A percentile compares a stretch with the other conserved stretches of the same genome.
phyloP scores from a whole-genome alignment of 2,888 invertebrate genomes.

The Orthosia incerta region DNA sequence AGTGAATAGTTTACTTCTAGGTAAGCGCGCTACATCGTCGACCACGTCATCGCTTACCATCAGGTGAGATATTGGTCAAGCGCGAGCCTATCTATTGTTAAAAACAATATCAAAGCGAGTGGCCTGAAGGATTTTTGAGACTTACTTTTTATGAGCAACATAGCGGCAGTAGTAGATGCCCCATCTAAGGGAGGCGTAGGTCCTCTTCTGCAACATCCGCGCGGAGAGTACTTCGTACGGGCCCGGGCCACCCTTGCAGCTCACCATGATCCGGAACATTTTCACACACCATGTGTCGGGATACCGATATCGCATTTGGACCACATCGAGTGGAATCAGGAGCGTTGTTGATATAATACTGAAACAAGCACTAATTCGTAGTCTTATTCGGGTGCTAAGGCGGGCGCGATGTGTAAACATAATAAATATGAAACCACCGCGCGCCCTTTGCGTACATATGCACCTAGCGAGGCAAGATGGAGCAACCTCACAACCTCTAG shows the following conservation, averaged over 20 bases:
- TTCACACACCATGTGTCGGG: slow-evolving; percentile 56
- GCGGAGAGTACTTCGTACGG: slow-evolving; percentile 41
- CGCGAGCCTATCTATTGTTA: too few relatives aligned
- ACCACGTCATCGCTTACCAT: too few relatives aligned
- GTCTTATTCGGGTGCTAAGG: not conserved
- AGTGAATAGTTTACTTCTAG: too few relatives aligned
- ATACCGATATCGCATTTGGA: slow-evolving; percentile 56
- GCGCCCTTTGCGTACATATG: too few relatives aligned
- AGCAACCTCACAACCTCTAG: too few relatives aligned
- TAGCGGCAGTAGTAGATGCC: slow-evolving; percentile 53
- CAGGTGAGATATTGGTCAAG: too few relatives aligned
- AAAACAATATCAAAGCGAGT: too few relatives aligned
- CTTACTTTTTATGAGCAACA: slow-evolving; percentile 32
- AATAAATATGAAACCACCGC: too few relatives aligned
- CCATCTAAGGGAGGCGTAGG: slow-evolving; percentile 31
- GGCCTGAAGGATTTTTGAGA: too few relatives aligned
- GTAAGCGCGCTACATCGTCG: too few relatives aligned
- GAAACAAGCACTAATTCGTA: slow-evolving; percentile 29
- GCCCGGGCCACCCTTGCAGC: slow-evolving; percentile 36
- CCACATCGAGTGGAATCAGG: slow-evolving; percentile 50
- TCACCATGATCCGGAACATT: slow-evolving; percentile 50
- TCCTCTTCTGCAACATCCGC: slow-evolving; percentile 38
- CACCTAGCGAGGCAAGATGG: too few relatives aligned
- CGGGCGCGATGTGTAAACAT: too few relatives aligned
- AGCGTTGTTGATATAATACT: slow-evolving; percentile 53